A percentile compares a stretch with the other conserved stretches of the same genome.
These are phyloP conservation scores for Reticulitermes lucifugus DNA, from an alignment of 2,888 invertebrate species.

Conservation along the genomic window DNA sequence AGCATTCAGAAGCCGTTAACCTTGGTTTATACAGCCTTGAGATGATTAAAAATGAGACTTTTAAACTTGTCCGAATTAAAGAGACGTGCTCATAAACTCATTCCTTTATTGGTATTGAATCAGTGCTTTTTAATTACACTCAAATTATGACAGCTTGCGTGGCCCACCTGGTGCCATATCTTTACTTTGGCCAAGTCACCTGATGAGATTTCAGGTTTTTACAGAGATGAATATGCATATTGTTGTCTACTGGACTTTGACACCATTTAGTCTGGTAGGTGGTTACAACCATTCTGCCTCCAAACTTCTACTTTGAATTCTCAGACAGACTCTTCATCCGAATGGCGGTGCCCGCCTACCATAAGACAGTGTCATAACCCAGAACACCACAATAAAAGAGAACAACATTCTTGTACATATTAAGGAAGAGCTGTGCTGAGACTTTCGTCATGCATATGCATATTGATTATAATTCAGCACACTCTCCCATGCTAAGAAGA, in stretches of 20 bases:
- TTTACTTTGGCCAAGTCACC: background rate
- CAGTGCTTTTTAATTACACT: background rate
- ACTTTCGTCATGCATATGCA: slow-evolving; percentile 8
- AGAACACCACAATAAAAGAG: too few species aligned
- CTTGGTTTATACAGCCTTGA: background rate
- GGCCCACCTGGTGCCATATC: background rate
- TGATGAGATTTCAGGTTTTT: too few species aligned
- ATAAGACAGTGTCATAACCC: too few species aligned
- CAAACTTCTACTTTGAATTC: too few species aligned
- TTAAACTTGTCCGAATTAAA: slow-evolving; percentile 6
- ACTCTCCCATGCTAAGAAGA: background rate
- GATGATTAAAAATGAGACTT: background rate
- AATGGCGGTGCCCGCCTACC: too few species aligned
- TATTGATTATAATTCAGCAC: background rate
- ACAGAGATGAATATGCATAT: too few species aligned
- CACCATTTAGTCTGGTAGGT: too few species aligned
- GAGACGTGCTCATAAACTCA: background rate
- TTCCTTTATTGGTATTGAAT: background rate
- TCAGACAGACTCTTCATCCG: too few species aligned
- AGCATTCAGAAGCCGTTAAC: background rate
- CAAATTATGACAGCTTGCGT: background rate
- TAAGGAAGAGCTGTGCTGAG: background rate
- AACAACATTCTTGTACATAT: background rate
- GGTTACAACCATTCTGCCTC: too few species aligned
- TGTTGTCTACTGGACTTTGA: too few species aligned